A percentile compares a stretch with the other conserved stretches of the same genome.
These are phyloP conservation scores for Sardina pilchardus DNA, from an alignment of 2,113 vertebrate species.

Conservation along the genomic window DNA sequence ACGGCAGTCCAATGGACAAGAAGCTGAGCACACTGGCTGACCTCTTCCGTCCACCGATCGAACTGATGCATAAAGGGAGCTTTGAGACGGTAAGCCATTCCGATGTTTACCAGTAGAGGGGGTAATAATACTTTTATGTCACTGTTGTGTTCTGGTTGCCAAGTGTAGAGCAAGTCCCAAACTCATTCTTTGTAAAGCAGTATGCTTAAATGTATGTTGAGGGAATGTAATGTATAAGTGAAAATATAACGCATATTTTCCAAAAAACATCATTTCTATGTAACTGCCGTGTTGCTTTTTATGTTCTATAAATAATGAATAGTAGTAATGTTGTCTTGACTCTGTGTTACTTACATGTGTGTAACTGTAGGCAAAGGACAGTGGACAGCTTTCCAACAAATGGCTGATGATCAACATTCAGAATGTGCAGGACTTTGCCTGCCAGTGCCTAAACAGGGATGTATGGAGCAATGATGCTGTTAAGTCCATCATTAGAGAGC, in stretches of 20 bases:
- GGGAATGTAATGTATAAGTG: not conserved
- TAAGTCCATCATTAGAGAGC: constrained; percentile 93
- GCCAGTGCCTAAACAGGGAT: constrained; percentile 95
- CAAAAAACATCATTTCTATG: not conserved
- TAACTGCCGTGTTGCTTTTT: not conserved
- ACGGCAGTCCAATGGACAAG: constrained; percentile 95
- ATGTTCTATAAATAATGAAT: not conserved
- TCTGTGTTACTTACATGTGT: not conserved
- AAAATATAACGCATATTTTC: not conserved
- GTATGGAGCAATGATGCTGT: constrained; percentile 98
- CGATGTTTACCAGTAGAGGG: not conserved
- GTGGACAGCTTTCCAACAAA: constrained; percentile 95
- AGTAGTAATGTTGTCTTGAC: not conserved
- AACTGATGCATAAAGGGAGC: constrained; percentile 99
- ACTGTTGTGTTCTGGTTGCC: not conserved
- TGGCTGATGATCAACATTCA: constrained; percentile 99
- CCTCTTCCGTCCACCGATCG: constrained; percentile 96
- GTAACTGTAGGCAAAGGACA: constrained; percentile 88
- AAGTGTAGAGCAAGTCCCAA: not conserved
- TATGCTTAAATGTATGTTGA: not conserved
- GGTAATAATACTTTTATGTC: not conserved
- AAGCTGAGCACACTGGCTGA: constrained; percentile 97
- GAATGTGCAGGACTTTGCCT: constrained; percentile 97
- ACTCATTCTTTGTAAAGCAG: not conserved
- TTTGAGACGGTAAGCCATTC: constrained; percentile 91